Conservation (phyloP, 2,888 invertebrate species). For the Cephus nigrinus region DNA sequence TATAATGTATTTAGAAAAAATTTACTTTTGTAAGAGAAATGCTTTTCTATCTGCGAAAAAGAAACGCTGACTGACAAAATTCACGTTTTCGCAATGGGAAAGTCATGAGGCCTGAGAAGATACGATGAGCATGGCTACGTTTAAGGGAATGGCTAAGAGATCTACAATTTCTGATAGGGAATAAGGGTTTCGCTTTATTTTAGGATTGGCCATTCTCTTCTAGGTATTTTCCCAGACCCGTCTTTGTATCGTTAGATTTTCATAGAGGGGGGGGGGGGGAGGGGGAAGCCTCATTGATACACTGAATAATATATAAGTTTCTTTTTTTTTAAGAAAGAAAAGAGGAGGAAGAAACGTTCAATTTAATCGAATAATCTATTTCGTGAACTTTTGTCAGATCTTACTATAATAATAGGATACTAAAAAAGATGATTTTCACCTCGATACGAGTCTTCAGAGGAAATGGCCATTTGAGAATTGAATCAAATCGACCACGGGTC, state of each 20-base stretch:
- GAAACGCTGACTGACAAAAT: neutral
- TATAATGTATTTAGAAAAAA: neutral
- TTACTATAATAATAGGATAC: too few relatives aligned
- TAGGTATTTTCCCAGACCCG: neutral
- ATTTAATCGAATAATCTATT: neutral
- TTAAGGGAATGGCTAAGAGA: neutral
- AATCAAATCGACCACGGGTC: slow-evolving; percentile 59
- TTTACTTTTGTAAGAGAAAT: neutral
- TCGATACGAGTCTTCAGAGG: slow-evolving; percentile 56
- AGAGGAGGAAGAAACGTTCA: neutral
- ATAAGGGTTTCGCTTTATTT: neutral
- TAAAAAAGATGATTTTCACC: slow-evolving; percentile 34
- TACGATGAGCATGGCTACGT: neutral
- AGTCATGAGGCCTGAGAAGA: neutral
- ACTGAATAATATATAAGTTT: neutral
- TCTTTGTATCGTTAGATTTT: neutral
- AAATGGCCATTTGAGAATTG: slow-evolving; percentile 63
- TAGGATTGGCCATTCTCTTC: neutral
- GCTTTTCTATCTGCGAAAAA: neutral
- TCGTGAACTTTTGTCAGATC: neutral
- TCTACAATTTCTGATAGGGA: neutral
- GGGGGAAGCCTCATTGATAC: neutral
- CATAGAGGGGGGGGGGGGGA: neutral
- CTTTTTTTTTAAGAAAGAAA: slow-evolving; percentile 20
- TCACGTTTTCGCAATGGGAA: neutral